phyloP scores from a whole-genome alignment of 2,888 invertebrate genomes.

The Ophion slaviceki region DNA sequence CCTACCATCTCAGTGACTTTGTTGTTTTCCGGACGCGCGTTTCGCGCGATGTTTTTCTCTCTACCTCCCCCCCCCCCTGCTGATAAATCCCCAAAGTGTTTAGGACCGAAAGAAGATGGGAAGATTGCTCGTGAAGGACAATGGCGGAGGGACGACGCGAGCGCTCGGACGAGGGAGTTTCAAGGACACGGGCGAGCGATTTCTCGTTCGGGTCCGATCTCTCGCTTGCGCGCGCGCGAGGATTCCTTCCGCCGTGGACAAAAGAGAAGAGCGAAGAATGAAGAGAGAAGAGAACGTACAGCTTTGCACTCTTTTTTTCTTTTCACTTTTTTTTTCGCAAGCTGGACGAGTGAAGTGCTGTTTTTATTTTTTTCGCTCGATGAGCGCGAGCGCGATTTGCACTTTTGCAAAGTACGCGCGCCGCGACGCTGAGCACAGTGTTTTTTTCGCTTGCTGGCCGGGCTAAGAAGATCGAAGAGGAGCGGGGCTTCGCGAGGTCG shows the following conservation, averaged over 20 bases:
- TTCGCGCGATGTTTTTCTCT: too few species aligned
- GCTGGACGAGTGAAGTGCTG: constrained; percentile 66
- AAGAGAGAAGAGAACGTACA: constrained; percentile 69
- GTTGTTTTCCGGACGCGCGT: neutral
- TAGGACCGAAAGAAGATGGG: neutral
- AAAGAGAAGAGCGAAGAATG: constrained; percentile 25
- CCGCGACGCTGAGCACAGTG: constrained; percentile 34
- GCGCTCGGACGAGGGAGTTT: constrained; percentile 38
- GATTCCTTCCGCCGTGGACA: constrained; percentile 3
- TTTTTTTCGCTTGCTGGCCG: neutral
- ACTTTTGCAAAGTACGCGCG: constrained; percentile 45
- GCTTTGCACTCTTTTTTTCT: constrained; percentile 59
- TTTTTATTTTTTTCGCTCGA: constrained; percentile 38
- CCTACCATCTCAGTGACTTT: neutral
- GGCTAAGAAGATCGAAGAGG: constrained; percentile 32
- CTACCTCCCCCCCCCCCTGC: neutral
- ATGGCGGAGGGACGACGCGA: constrained; percentile 46
- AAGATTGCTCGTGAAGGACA: neutral
- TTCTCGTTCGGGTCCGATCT: constrained; percentile 76
- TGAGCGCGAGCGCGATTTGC: constrained; percentile 54
- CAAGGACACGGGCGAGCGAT: constrained; percentile 77
- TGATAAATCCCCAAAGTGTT: constrained; percentile 13
- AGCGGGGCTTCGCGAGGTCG: constrained; percentile 5
- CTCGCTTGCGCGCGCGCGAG: constrained; percentile 20
- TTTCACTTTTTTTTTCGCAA: constrained; percentile 70